Base-by-base conservation (phyloP, 2,888 invertebrate species). In the Caenorhabditis sp. region DNA sequence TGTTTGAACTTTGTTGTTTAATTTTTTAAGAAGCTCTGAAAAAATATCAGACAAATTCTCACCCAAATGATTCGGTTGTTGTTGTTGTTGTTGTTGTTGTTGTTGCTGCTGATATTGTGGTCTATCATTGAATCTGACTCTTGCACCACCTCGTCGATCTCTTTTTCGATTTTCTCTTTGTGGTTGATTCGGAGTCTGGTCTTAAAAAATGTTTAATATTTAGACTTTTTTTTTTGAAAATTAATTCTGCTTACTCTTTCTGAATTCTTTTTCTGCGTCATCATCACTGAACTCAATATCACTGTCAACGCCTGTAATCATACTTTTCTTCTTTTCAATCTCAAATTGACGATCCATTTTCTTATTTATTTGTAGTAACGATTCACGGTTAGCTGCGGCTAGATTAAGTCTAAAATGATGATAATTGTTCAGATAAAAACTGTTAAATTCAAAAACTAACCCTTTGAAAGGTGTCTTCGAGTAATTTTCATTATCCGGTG, bases 211-310 rank as follows among this genome's bases (percentile, higher is more conserved):
- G 36, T n/a, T 58, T 31, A 4, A 7, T 12, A 25, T 59, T 49
- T 49, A 10, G 1, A n/a, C 20, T 59, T 59, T 49, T 5, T 59
- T n/a, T n/a, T n/a, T n/a, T n/a, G n/a, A n/a, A n/a, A n/a, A n/a
- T n/a, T n/a, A n/a, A n/a, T n/a, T n/a, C n/a, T 21, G 4, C 14
- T 54, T 56, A 56, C 53, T 31, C 25, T 58, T 21, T 25, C 52
- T 63, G n/a, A 25, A 50, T 26, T 50, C 56, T 31, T 67, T 70
- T 38, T 75, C 75, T 7, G 62, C 64, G 38, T 75, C 70, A 38
- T 75, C 75, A 49, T 75, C 75, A 59, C 75, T 75, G 53, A 75
- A 75, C 23, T 75, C 75, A n/a, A 70, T 59, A 21, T 70, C 70
- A 59, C 75, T 75, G 10, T 31, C 67, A 23, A 59, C 36, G 21